These are phyloP conservation scores for Chaetops frenatus DNA, from an alignment of 2,113 vertebrate species.

Conservation along the genomic window DNA sequence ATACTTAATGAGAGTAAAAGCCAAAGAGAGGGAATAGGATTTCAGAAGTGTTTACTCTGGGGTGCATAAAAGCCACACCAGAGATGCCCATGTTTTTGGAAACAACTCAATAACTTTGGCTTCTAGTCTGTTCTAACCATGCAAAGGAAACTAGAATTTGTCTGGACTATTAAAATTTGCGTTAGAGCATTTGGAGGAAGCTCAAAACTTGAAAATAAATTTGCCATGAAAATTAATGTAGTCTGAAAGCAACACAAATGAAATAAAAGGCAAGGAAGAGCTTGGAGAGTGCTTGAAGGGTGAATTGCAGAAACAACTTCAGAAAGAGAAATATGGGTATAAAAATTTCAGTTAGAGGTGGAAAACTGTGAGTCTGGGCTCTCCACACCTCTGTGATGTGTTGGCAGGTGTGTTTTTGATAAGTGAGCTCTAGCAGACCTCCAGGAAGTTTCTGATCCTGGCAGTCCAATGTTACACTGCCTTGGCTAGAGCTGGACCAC, in stretches of 20 bases:
- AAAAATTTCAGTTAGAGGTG: not conserved
- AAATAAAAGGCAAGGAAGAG: not conserved
- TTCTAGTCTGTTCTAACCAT: not conserved
- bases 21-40: constrained; percentile 49
- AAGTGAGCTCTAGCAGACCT: not conserved
- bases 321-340: not conserved
- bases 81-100: not conserved
- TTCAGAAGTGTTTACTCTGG: constrained; percentile 44
- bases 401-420: not conserved
- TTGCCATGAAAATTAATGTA: not conserved
- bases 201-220: not conserved
- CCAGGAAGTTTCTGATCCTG: not conserved
- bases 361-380: not conserved
- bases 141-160: not conserved
- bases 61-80: not conserved
- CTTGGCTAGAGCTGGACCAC: not conserved
- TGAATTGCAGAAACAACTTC: not conserved
- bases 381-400: not conserved
- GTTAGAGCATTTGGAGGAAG: not conserved
- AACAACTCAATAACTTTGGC: not conserved
- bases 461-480: not conserved
- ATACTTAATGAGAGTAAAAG: constrained; percentile 70
- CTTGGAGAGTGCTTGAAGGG: not conserved
- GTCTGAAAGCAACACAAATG: not conserved
- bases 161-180: not conserved